A percentile compares a stretch with the other conserved stretches of the same genome.
Evolutionary conservation across 2,888 invertebrate species (phyloP).

Genomic region (Sphinx pinastri): DNA sequence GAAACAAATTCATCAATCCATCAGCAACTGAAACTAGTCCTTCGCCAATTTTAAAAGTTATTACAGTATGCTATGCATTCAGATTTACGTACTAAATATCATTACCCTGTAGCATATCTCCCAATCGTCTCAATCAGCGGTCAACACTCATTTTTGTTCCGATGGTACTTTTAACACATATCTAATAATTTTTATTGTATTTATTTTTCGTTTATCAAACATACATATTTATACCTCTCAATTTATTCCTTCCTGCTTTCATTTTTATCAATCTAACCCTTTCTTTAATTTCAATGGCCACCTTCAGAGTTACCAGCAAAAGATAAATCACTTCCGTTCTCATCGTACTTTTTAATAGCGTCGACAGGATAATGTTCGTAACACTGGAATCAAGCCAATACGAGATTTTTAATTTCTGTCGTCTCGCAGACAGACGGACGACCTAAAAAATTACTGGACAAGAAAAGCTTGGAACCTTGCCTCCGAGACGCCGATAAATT

Average conservation of each 20-base stretch:
- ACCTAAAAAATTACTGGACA: conserved; percentile 23
- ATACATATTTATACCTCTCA: too few relatives aligned
- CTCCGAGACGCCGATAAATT: conserved; percentile 17
- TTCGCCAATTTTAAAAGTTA: background rate
- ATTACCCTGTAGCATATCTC: too few relatives aligned
- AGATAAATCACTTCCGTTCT: background rate
- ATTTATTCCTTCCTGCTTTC: too few relatives aligned
- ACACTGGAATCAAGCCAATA: conserved; percentile 24
- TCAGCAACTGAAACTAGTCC: background rate
- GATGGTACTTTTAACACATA: too few relatives aligned
- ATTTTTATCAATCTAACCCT: too few relatives aligned
- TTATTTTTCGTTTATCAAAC: too few relatives aligned
- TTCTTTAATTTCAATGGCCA: too few relatives aligned
- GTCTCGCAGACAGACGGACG: conserved; percentile 3
- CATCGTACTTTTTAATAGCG: background rate
- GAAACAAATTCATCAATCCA: conserved; percentile 1
- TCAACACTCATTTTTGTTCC: too few relatives aligned
- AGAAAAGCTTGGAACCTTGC: conserved; percentile 25
- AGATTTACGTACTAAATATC: background rate
- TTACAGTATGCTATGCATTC: background rate
- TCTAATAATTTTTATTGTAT: too few relatives aligned
- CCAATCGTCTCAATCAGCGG: too few relatives aligned
- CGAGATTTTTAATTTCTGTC: conserved; percentile 28
- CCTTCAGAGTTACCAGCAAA: background rate
- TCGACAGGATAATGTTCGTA: background rate